Conservation (phyloP, 92 coral and sea anemone genomes). For the Umimayanthus kanabou region DNA sequence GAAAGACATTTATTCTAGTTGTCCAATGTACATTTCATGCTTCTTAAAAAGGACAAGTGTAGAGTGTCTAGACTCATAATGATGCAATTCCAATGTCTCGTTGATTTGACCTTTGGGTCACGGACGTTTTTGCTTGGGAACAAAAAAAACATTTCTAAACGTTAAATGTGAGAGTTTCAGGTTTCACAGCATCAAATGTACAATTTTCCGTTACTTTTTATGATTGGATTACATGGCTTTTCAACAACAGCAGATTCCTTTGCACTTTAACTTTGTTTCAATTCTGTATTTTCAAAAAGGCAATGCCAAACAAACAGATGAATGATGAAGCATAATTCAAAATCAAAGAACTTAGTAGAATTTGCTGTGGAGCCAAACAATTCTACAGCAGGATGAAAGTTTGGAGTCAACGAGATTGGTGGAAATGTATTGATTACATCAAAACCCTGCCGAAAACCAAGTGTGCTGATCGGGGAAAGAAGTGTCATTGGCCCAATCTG, state of each 20-base stretch:
- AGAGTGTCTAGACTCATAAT: slow-evolving; percentile 35
- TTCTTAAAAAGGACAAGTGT: slow-evolving; percentile 17
- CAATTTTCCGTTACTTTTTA: too few relatives aligned
- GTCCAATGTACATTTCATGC: slow-evolving; percentile 33
- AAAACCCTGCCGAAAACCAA: too few relatives aligned
- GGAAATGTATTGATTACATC: too few relatives aligned
- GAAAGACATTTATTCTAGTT: slow-evolving; percentile 34
- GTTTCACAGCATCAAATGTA: not conserved
- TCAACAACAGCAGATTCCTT: too few relatives aligned
- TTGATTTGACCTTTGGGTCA: too few relatives aligned
- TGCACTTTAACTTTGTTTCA: not conserved
- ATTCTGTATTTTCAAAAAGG: slow-evolving; percentile 2
- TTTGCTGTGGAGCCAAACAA: not conserved
- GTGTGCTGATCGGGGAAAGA: too few relatives aligned
- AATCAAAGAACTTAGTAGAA: not conserved
- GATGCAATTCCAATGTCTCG: slow-evolving; percentile 3
- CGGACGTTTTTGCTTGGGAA: slow-evolving; percentile 31
- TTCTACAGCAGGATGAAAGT: too few relatives aligned
- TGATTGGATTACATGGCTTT: too few relatives aligned
- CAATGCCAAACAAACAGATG: slow-evolving; percentile 14
- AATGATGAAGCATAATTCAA: not conserved
- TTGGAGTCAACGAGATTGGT: too few relatives aligned
- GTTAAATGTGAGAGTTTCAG: slow-evolving; percentile 33
- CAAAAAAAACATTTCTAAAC: slow-evolving; percentile 25
- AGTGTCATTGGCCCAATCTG: too few relatives aligned